Evolutionary conservation across 2,113 vertebrate genomes (phyloP).

Genomic region (Catharus fuscescens): DNA sequence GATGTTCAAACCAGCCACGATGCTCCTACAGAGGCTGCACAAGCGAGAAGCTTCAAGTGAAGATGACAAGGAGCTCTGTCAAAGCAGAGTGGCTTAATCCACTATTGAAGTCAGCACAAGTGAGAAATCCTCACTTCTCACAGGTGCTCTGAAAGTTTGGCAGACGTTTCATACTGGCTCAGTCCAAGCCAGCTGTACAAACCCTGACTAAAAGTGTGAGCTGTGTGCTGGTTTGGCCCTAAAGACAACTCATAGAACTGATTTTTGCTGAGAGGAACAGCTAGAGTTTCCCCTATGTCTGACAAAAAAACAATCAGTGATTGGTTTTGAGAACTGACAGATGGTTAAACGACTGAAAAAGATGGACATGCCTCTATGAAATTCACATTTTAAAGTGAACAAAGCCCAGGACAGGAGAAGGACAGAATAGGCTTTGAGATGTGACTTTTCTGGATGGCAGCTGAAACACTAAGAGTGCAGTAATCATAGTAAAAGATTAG

Average conservation of each 20-base stretch:
- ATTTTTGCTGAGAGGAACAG: too few relatives aligned
- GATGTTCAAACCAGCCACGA: not conserved
- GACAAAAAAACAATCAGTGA: too few relatives aligned
- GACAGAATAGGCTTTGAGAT: not conserved
- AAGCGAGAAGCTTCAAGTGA: not conserved
- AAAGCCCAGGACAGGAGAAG: not conserved
- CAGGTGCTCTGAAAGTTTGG: not conserved
- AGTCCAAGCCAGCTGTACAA: not conserved
- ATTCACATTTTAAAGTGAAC: too few relatives aligned
- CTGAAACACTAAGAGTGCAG: not conserved
- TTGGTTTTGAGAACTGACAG: too few relatives aligned
- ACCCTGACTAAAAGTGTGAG: not conserved
- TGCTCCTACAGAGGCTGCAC: not conserved
- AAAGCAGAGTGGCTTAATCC: not conserved
- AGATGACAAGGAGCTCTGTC: not conserved
- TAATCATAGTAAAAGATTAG: not conserved
- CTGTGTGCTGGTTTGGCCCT: not conserved
- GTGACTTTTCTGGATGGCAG: not conserved
- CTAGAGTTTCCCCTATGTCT: too few relatives aligned
- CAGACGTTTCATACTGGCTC: not conserved
- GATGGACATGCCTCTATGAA: too few relatives aligned
- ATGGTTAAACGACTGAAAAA: too few relatives aligned
- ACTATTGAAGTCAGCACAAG: not conserved
- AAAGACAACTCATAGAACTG: too few relatives aligned
- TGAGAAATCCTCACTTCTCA: not conserved